These are phyloP conservation scores for Podarcis muralis DNA, from an alignment of 2,113 vertebrate species.

Conservation along the genomic window DNA sequence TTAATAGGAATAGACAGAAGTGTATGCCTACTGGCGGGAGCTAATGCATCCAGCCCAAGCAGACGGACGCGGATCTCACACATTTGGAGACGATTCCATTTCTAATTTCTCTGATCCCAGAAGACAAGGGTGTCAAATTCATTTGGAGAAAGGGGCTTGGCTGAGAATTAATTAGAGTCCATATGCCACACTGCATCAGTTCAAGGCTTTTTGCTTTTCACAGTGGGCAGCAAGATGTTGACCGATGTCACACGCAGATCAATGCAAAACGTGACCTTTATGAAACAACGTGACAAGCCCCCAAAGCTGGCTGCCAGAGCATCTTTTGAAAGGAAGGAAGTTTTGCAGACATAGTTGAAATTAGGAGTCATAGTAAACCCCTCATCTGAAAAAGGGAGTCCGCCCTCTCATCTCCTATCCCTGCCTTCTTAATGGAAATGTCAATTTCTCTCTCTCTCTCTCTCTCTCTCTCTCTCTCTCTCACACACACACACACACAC, in stretches of 20 bases:
- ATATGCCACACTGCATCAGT: neutral
- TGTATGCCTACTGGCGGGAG: neutral
- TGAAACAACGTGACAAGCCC: neutral
- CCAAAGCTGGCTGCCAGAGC: neutral
- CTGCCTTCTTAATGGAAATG: neutral
- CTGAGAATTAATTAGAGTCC: neutral
- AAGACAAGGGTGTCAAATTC: neutral
- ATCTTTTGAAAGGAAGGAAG: neutral
- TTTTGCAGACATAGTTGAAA: neutral
- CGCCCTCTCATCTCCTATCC: too few relatives aligned
- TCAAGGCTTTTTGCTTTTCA: neutral
- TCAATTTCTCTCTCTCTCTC: too few relatives aligned
- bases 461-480: too few relatives aligned
- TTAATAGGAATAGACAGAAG: constrained; percentile 56
- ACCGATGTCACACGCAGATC: neutral
- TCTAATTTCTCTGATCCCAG: constrained; percentile 13
- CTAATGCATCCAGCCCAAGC: neutral
- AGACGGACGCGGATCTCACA: neutral
- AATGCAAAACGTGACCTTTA: neutral
- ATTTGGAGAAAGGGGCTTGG: neutral
- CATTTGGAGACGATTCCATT: constrained; percentile 18
- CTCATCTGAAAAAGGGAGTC: neutral
- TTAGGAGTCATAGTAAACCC: neutral
- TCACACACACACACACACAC: too few relatives aligned
- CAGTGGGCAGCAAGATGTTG: neutral